Base-by-base conservation (phyloP, 2,113 vertebrate species). In the Osmerus eperlanus region DNA sequence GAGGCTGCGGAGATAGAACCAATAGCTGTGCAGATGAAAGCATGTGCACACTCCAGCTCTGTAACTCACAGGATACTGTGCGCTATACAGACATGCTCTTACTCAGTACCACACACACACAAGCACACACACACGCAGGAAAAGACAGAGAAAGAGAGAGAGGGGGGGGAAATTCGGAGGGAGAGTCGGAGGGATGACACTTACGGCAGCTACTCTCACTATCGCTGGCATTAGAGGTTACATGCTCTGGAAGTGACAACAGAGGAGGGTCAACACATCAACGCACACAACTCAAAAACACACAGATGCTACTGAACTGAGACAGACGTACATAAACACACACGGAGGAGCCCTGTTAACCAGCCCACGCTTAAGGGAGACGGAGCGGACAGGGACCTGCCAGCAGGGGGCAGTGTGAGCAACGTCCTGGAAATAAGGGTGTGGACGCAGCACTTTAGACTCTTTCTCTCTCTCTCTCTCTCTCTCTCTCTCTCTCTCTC, bases 181-280 rank as follows among this genome's bases (percentile, higher is more conserved):
- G 29, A 58, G 66, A 89, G 88, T 81, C 80, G 85, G 87, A 23
- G 59, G 68, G 83, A 65, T 69, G 92, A 88, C 16, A 98, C 96
- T 98, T 96, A 98, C 96, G 96, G 95, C 94, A 97, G 92, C 95
- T 96, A 95, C 95, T 98, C 92, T 99, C 97, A 94, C 95, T 97
- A 94, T 99, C 96, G 80, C 96, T 99, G 96, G 96, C 95, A 89
- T 96, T 96, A 93, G 96, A 98, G 82, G 95, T 96, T 90, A 97
- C 94, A 92, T 97, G 96, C 92, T 97, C 96, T 99, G 95, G 93
- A 96, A 96, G 90, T 84, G 91, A 85, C 96, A 94, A 89, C 94
- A 93, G 90, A 90, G 88, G 84, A 88, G 92, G 90, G 91, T 94
- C 87, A 95, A 70, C 19, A 74, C 9, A 74, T 4, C 82, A 28